Base-by-base conservation (phyloP, 1,140 invertebrate species). In the Delia radicum region DNA sequence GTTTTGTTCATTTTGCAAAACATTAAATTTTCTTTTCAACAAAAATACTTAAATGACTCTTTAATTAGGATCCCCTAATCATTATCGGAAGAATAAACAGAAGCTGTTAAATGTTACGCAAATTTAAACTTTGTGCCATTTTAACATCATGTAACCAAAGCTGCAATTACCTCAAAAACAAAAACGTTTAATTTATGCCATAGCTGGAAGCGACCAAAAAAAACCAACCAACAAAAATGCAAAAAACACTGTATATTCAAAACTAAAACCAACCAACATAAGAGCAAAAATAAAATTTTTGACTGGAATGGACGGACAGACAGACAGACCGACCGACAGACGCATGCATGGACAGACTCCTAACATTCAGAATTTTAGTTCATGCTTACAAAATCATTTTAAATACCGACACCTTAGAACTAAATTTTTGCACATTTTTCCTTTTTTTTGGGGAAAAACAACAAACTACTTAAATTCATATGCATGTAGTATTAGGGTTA, bases 161-260 rank as follows among this genome's bases (percentile, higher is more conserved):
- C 65, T 69, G 65, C 65, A 69, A 69, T 69, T 69, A 21, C n/a
- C n/a, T 55, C 24, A 55, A 55, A 37, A 37, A 37, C 21, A 27
- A 8, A 33, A 69, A 69, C 65, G 65, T 69, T 69, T 69, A 69
- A 69, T 69, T 69, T 69, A 69, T 69, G 65, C 65, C 65, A 69
- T 55, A 55, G 65, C 65, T 69, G 29, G 18, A 33, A 69, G 65
- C 65, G 29, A 37, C 8, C n/a, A 21, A 33, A 24, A 0, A 28
- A 63, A 27, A 13, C n/a, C n/a, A 21, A 7, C 2, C 12, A 1
- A 8, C 6, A 42, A 42, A 10, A 42, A 42, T 10, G 3, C 10
- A 42, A 42, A 42, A 42, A 42, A 42, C 7, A 42, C 4, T 42
- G 37, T 15, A 42, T 55, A 42, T 15, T 15, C 12, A 42, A 42